These are phyloP conservation scores for Macaria notata DNA, from an alignment of 2,888 invertebrate genomes.

Conservation along the genomic window DNA sequence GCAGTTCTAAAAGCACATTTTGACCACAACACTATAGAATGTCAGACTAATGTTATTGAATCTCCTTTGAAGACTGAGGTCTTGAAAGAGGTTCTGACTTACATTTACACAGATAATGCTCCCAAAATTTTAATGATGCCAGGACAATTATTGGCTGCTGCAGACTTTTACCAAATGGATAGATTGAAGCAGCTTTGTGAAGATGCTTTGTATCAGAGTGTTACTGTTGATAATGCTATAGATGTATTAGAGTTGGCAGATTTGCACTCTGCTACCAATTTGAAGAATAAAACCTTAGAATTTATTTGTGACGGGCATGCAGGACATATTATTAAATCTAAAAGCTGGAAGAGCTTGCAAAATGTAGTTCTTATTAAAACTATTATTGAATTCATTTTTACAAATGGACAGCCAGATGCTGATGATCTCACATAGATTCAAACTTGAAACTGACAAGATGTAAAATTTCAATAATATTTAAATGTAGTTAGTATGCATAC, in stretches of 20 bases:
- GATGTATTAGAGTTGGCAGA: conserved; percentile 71
- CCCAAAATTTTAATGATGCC: conserved; percentile 71
- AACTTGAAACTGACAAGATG: neutral
- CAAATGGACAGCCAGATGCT: conserved; percentile 60
- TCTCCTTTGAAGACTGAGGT: conserved; percentile 68
- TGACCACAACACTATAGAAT: conserved; percentile 71
- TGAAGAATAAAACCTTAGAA: conserved; percentile 65
- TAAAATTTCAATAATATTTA: no score
- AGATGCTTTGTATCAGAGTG: conserved; percentile 67
- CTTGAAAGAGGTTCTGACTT: conserved; percentile 64
- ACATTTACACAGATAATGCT: conserved; percentile 72
- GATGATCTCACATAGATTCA: conserved; percentile 35
- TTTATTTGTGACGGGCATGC: conserved; percentile 76
- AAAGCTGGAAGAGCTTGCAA: conserved; percentile 67
- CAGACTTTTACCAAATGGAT: conserved; percentile 70
- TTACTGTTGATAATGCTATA: conserved; percentile 74
- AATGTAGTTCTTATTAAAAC: conserved; percentile 69
- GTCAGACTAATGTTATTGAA: conserved; percentile 64
- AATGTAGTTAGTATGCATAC: no score
- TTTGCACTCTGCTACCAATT: conserved; percentile 63
- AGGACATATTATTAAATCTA: conserved; percentile 67
- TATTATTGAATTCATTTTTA: conserved; percentile 71
- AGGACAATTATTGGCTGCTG: conserved; percentile 69
- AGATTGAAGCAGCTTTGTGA: conserved; percentile 69
- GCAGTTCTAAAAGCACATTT: conserved; percentile 72